phyloP scores from a whole-genome alignment of 2,797 vertebrate genomes.

The Lepidocolaptes lacrymiger region DNA sequence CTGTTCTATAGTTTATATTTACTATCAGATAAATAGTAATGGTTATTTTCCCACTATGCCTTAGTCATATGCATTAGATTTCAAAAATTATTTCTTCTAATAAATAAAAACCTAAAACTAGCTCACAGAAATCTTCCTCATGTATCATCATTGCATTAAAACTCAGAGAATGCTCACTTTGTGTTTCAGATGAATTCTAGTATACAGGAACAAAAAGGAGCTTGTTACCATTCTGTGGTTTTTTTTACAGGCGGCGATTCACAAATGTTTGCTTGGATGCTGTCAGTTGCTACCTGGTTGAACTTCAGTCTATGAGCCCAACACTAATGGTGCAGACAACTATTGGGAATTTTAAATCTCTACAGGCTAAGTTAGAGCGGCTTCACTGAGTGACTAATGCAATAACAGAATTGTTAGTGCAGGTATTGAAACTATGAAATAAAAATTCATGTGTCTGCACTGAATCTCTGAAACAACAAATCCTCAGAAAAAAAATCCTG shows the following conservation, averaged over 20 bases:
- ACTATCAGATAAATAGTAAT: neutral
- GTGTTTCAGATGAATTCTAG: neutral
- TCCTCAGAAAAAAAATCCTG: neutral
- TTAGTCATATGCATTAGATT: neutral
- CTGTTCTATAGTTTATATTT: neutral
- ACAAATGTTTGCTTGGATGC: constrained; percentile 94
- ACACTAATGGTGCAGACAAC: constrained; percentile 84
- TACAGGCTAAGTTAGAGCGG: constrained; percentile 94
- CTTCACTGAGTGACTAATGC: constrained; percentile 80
- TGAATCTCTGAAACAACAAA: constrained; percentile 8
- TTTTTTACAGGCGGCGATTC: constrained; percentile 85
- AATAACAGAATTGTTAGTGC: neutral
- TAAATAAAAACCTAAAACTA: neutral
- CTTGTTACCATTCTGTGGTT: neutral
- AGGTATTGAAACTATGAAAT: constrained; percentile 36
- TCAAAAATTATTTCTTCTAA: neutral
- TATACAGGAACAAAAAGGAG: neutral
- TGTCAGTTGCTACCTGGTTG: constrained; percentile 94
- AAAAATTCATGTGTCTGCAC: constrained; percentile 8
- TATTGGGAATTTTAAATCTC: constrained; percentile 92
- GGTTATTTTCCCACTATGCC: neutral
- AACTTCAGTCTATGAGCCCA: constrained; percentile 93
- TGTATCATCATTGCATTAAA: neutral
- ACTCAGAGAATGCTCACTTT: neutral
- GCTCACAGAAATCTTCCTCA: neutral